Conservation (phyloP, 2,888 invertebrate genomes). For the Elmis aenea region DNA sequence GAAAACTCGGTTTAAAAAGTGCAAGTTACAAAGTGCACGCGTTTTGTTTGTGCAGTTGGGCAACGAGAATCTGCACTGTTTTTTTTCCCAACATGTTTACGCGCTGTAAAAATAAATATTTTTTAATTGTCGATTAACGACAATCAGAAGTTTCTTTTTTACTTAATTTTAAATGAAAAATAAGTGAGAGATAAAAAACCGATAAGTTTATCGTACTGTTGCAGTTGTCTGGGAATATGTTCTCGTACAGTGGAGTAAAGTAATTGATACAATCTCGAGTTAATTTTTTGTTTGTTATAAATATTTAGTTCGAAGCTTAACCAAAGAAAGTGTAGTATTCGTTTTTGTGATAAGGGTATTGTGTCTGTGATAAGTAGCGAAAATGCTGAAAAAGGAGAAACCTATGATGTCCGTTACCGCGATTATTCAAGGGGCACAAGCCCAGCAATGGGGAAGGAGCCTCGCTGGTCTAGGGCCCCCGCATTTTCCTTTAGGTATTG, state of each 20-base stretch:
- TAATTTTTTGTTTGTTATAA: too few species aligned
- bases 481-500: constrained; percentile 39
- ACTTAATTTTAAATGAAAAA: constrained; percentile 5
- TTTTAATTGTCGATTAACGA: too few species aligned
- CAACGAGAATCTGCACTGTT: too few species aligned
- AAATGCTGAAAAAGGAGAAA: constrained; percentile 81
- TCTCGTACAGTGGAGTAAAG: too few species aligned
- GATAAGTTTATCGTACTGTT: constrained; percentile 7
- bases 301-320: too few species aligned
- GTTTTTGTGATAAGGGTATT: constrained; percentile 21
- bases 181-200: constrained; percentile 1
- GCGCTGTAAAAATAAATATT: too few species aligned
- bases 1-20: too few species aligned
- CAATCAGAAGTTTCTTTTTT: not conserved
- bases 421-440: constrained; percentile 64
- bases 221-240: too few species aligned
- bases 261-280: too few species aligned
- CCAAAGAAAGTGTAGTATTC: constrained; percentile 16
- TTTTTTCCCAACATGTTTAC: too few species aligned
- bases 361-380: constrained; percentile 32
- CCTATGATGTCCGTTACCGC: constrained; percentile 83
- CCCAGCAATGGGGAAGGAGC: constrained; percentile 60
- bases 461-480: constrained; percentile 48
- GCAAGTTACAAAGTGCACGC: too few species aligned
- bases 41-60: too few species aligned